These are phyloP conservation scores for Odontamblyopus rebecca DNA, from an alignment of 2,797 vertebrate genomes.

Conservation along the genomic window DNA sequence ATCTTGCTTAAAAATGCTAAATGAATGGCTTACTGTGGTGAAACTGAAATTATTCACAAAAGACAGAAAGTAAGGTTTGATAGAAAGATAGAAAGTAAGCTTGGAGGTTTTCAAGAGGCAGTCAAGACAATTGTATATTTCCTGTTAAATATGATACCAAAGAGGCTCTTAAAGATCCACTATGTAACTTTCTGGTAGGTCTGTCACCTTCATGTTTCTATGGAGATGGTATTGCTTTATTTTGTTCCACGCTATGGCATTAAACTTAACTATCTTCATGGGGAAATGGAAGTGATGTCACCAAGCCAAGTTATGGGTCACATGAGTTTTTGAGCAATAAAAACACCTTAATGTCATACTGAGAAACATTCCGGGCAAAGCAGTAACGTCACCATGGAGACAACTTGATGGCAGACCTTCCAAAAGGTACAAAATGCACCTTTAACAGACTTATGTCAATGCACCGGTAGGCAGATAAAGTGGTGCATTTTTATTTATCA, in stretches of 20 bases:
- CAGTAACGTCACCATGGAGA: background rate
- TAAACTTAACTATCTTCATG: background rate
- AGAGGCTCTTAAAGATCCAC: background rate
- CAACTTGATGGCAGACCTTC: background rate
- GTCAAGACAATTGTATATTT: background rate
- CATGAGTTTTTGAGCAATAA: background rate
- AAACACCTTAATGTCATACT: background rate
- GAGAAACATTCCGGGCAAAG: background rate
- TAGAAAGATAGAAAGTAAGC: background rate
- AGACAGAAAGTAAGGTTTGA: conserved; percentile 25
- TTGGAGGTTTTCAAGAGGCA: background rate
- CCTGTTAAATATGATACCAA: background rate
- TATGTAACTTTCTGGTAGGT: background rate
- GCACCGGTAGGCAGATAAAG: background rate
- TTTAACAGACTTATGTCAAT: background rate
- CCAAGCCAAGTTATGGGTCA: background rate
- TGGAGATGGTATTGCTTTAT: background rate
- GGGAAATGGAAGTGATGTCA: background rate
- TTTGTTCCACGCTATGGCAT: background rate
- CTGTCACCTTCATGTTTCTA: background rate
- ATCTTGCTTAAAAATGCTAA: conserved; percentile 34
- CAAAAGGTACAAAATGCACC: background rate
- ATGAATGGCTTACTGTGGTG: conserved; percentile 26
- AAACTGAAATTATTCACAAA: conserved; percentile 17
- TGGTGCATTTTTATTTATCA: background rate